Conservation (phyloP, 2,888 invertebrate species). For the Andrena fulva region DNA sequence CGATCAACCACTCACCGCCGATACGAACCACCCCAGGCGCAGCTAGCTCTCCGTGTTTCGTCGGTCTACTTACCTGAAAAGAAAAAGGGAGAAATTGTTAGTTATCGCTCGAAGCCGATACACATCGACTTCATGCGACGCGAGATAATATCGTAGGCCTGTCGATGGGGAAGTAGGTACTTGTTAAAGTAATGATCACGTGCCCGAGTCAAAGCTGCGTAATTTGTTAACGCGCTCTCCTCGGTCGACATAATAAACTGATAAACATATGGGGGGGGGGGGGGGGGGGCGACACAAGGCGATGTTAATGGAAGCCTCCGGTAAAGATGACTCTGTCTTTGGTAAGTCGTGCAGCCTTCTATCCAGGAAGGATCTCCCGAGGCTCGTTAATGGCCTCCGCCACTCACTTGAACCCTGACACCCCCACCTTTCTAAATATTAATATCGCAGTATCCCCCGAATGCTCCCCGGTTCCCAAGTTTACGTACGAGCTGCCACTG, state of each 20-base stretch:
- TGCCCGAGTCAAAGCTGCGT: neutral
- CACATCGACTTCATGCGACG: neutral
- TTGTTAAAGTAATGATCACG: conserved; percentile 8
- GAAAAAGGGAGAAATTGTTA: conserved; percentile 3
- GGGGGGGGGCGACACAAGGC: neutral
- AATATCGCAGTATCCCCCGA: too few relatives aligned
- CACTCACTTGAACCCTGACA: too few relatives aligned
- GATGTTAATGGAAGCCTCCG: neutral
- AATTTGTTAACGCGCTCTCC: conserved; percentile 1
- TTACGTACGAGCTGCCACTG: too few relatives aligned
- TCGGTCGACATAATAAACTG: neutral
- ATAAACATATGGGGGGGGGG: neutral
- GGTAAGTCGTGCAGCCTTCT: neutral
- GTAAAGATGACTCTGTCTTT: neutral
- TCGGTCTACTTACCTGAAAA: conserved; percentile 21
- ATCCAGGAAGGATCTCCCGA: too few relatives aligned
- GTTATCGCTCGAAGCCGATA: neutral
- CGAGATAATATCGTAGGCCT: neutral
- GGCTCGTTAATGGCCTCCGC: too few relatives aligned
- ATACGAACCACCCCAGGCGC: too few relatives aligned
- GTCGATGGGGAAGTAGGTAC: neutral
- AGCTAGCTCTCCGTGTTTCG: too few relatives aligned
- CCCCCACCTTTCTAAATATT: too few relatives aligned
- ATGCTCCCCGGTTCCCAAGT: too few relatives aligned
- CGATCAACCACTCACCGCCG: conserved; percentile 1